Base-by-base conservation (phyloP, 2,113 vertebrate species). In the Sturnus vulgaris region DNA sequence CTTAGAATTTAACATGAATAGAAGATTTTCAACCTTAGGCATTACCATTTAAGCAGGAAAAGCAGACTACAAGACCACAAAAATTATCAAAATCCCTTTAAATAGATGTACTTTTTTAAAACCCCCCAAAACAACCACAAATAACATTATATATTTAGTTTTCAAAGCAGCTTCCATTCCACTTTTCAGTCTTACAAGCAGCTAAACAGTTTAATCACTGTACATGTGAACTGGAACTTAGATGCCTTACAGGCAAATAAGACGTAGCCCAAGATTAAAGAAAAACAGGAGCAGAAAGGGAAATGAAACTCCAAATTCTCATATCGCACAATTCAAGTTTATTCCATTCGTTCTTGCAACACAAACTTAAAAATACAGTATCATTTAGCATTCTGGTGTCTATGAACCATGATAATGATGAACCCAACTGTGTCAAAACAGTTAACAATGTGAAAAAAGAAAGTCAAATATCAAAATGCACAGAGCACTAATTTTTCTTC, bases 331-430 rank as follows among this genome's bases (percentile, higher is more conserved):
- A 97, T 98, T 98, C 98, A 98, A 98, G 97, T 98, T 98, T 98
- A 98, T 98, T 98, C 98, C 98, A 98, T 98, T 98, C 98, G 97
- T 98, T 98, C 98, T 97, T 98, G 97, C 98, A 98, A 98, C 97
- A 98, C 97, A 97, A 97, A 98, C 97, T 97, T 93, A 97, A 98
- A 97, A 98, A 98, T 97, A 98, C 97, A 93, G 96, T 97, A 98
- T 98, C 96, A 94, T 95, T 98, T 97, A 98, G 98, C 98, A 98
- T 97, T 98, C 97, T 87, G 96, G 97, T 97, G 96, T 93, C 95
- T 96, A 97, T 97, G 96, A 97, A 97, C 96, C 96, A 98, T 96
- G 94, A 83, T 96, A 95, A 97, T 89, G 95, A 97, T 95, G 96
- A 97, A 97, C 94, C 90, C 93, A 98, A 97, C 33, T 96, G 96